Conservation (phyloP, 2,113 vertebrate species). For the Pagrus major region DNA sequence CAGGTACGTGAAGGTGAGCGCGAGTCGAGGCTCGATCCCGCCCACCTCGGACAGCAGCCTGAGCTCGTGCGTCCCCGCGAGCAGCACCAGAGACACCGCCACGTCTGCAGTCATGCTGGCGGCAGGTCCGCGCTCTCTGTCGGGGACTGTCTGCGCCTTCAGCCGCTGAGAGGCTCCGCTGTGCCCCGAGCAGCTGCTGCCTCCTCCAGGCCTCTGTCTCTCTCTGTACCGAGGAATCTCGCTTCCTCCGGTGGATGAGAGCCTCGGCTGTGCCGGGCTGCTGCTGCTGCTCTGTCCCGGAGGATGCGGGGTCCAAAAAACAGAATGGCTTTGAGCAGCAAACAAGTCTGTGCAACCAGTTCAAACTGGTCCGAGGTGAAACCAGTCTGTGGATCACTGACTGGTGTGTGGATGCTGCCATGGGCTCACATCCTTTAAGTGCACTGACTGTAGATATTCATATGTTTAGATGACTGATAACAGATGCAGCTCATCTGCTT, state of each 20-base stretch:
- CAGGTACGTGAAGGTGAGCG: conserved; percentile 87
- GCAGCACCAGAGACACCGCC: conserved; percentile 72
- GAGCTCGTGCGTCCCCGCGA: conserved; percentile 86
- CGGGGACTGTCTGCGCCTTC: neutral
- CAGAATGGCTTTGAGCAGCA: too few relatives aligned
- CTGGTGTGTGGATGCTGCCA: too few relatives aligned
- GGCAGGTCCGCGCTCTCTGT: neutral
- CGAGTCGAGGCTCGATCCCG: conserved; percentile 76
- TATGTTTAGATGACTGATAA: too few relatives aligned
- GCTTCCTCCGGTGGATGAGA: neutral
- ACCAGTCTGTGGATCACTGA: too few relatives aligned
- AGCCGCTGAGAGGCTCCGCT: neutral
- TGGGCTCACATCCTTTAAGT: too few relatives aligned
- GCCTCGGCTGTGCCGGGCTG: neutral
- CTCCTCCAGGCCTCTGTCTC: neutral
- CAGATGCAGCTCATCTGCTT: too few relatives aligned
- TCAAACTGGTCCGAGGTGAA: too few relatives aligned
- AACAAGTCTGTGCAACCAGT: too few relatives aligned
- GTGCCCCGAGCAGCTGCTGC: neutral
- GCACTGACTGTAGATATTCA: too few relatives aligned
- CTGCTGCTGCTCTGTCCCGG: neutral
- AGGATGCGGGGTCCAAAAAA: conserved; percentile 13
- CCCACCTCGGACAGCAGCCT: conserved; percentile 83
- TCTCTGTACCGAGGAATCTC: neutral
- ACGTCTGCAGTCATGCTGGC: conserved; percentile 71